Base-by-base conservation (phyloP, 2,113 vertebrate species). In the Limanda limanda region DNA sequence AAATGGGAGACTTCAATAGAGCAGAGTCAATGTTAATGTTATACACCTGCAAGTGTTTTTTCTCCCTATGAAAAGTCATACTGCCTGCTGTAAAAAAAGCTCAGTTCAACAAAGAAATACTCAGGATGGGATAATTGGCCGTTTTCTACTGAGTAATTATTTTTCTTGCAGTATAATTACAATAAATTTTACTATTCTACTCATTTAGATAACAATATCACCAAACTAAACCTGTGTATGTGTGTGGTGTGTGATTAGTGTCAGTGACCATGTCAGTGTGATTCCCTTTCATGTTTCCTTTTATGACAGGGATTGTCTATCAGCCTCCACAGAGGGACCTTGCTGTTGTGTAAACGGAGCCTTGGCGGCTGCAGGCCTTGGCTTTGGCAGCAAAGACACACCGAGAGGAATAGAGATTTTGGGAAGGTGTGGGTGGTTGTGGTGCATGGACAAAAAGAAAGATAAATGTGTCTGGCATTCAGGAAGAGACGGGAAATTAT, bases 311-410 rank as follows among this genome's bases (percentile, higher is more conserved):
- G 59, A 74, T 68, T 86, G 68, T 73, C 37, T 81, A 48, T 83
- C 70, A 79, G 79, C 70, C 70, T 73, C 18, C 31, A 80, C 47
- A 70, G 66, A 81, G 74, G 71, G 73, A 84, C 66, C 65, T 84
- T 78, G 70, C 79, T 80, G 69, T 77, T 84, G 57, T 83, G 76
- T 74, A 81, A 82, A 78, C 64, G 76, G 56, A 77, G 63, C 25
- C 56, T 47, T 37, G 70, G 70, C 57, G 40, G 71, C 59, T 74
- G 71, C 52, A 82, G 57, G 47, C 82, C 21, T 77, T 83, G 82
- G 75, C 70, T 73, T 2, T 60, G 59, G 52, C 64, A 75, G 47
- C 15, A 68, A 42, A 71, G n/a, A 17, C 27, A 62, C 4, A 54
- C 23, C 65, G 1, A 58, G 63, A 55, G 54, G 23, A 14, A 55